phyloP scores from a whole-genome alignment of 2,797 vertebrate genomes.

The Lepilemur septentrionalis region DNA sequence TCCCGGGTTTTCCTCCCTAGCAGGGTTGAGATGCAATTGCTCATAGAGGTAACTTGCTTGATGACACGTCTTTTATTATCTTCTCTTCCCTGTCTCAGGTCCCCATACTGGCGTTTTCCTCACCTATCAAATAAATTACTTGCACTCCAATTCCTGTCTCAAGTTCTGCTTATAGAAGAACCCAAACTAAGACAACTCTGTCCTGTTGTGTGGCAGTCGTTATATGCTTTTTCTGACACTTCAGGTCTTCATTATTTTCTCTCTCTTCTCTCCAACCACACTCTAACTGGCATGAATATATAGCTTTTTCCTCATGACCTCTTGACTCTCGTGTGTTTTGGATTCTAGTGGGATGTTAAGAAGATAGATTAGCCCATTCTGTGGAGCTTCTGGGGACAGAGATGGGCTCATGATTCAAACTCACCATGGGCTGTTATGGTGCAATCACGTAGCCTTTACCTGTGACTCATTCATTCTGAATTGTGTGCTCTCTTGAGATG shows the following conservation, averaged over 20 bases:
- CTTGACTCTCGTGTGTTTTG: background rate
- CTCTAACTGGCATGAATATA: background rate
- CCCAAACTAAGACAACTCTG: background rate
- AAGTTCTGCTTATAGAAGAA: background rate
- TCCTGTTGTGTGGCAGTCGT: background rate
- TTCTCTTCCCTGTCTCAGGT: background rate
- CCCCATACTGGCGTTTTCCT: background rate
- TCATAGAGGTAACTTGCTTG: background rate
- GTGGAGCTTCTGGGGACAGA: background rate
- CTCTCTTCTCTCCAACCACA: background rate
- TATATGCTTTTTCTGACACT: background rate
- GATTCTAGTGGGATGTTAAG: background rate
- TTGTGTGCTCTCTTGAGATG: background rate
- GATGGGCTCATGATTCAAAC: background rate
- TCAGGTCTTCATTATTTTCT: background rate
- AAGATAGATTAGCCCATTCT: background rate
- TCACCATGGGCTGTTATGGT: rapidly evolving
- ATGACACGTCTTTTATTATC: background rate
- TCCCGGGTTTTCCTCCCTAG: background rate
- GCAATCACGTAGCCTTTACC: background rate
- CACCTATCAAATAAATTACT: background rate
- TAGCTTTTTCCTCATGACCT: background rate
- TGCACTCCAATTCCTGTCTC: background rate
- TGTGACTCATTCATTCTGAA: background rate
- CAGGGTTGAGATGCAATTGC: background rate